Evolutionary conservation across 2,113 vertebrate genomes (phyloP).

Genomic region (Tiliqua scincoides): DNA sequence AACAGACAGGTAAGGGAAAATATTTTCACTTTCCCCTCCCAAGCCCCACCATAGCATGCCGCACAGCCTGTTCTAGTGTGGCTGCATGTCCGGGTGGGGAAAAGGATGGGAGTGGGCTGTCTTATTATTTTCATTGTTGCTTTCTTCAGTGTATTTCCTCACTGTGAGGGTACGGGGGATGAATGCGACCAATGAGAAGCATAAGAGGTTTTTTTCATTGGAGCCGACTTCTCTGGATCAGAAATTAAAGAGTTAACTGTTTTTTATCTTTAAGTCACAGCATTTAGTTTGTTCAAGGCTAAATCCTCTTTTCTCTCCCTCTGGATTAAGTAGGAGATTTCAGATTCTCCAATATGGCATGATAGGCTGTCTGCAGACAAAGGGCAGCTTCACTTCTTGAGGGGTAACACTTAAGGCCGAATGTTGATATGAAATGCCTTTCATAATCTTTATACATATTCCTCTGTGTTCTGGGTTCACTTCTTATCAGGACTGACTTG

Average conservation of each 20-base stretch:
- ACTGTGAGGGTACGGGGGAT: too few species aligned
- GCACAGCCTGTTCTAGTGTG: too few species aligned
- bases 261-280: slow-evolving; percentile 16
- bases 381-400: fast-evolving
- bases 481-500: not conserved
- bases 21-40: too few species aligned
- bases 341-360: not conserved
- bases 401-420: not conserved
- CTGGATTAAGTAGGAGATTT: slow-evolving; percentile 28
- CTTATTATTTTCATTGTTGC: too few species aligned
- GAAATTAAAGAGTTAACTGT: not conserved
- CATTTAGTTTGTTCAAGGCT: not conserved
- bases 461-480: too few species aligned
- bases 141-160: too few species aligned
- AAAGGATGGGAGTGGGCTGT: too few species aligned
- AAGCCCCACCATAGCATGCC: too few species aligned
- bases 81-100: too few species aligned
- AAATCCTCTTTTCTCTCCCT: slow-evolving; percentile 14
- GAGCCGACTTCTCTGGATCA: not conserved
- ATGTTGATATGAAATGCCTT: not conserved
- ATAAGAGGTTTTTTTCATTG: not conserved
- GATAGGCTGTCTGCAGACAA: not conserved
- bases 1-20: too few species aligned
- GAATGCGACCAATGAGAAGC: too few species aligned
- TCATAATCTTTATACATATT: not conserved